A percentile compares a stretch with the other conserved stretches of the same genome.
Conservation (phyloP, 2,888 invertebrate genomes). For the Chelonus formosanus region DNA sequence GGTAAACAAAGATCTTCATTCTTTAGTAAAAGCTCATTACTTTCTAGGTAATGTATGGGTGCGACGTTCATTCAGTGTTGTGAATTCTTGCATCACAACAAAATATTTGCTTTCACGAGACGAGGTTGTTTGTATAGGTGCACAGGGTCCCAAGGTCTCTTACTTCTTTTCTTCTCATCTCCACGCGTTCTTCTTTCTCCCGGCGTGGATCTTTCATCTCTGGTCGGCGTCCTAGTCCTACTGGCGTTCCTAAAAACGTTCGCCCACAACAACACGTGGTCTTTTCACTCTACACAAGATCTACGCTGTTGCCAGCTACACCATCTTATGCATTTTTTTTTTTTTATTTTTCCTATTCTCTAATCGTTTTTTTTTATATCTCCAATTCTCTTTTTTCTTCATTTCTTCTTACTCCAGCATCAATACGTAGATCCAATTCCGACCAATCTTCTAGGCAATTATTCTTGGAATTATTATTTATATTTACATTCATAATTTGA, state of each 20-base stretch:
- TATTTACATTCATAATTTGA: conserved; percentile 2
- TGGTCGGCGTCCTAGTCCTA: conserved; percentile 44
- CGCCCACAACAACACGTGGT: conserved; percentile 58
- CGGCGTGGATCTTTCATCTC: conserved; percentile 56
- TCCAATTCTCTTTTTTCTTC: conserved; percentile 3
- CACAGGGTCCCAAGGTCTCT: conserved; percentile 54
- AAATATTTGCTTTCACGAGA: conserved; percentile 59
- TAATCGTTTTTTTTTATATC: conserved; percentile 1
- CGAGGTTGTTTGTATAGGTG: conserved; percentile 60
- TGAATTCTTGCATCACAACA: conserved; percentile 62
- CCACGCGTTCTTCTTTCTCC: conserved; percentile 42
- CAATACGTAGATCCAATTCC: background rate
- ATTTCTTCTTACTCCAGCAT: background rate
- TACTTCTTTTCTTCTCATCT: conserved; percentile 34
- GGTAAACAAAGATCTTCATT: conserved; percentile 28
- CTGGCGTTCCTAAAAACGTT: conserved; percentile 59
- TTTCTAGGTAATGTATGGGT: conserved; percentile 1
- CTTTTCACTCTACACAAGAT: conserved; percentile 22
- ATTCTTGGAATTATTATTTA: background rate
- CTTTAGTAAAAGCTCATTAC: conserved; percentile 31
- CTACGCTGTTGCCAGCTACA: conserved; percentile 20
- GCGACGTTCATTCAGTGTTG: conserved; percentile 48
- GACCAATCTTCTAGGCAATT: no score
- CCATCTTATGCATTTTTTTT: conserved; percentile 24
- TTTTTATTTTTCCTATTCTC: conserved; percentile 9